phyloP scores from a whole-genome alignment of 2,888 invertebrate species.

The Hydrotaea diabolus region DNA sequence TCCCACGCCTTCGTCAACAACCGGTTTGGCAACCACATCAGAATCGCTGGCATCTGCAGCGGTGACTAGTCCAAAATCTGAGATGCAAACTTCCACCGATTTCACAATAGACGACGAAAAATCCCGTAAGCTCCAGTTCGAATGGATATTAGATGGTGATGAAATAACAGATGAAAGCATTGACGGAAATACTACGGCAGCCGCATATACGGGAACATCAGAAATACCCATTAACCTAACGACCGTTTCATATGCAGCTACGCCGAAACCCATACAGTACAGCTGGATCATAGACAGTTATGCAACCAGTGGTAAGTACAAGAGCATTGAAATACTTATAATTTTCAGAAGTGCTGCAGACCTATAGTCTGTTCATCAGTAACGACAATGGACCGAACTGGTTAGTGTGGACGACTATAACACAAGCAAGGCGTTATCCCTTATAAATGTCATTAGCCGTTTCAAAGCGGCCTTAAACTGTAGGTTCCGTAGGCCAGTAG shows the following conservation, averaged over 20 bases:
- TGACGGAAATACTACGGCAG: constrained; percentile 20
- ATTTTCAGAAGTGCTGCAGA: too few species aligned
- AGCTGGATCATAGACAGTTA: constrained; percentile 74
- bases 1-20: constrained; percentile 3
- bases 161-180: constrained; percentile 44
- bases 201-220: constrained; percentile 24
- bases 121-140: constrained; percentile 66
- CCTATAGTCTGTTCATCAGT: too few species aligned
- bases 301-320: constrained; percentile 65
- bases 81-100: constrained; percentile 14
- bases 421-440: too few species aligned
- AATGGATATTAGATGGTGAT: constrained; percentile 67
- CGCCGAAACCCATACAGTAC: constrained; percentile 70
- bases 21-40: neutral
- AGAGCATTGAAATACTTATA: too few species aligned
- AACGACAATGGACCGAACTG: too few species aligned
- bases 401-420: too few species aligned
- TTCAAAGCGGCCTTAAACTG: too few species aligned
- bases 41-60: neutral
- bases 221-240: constrained; percentile 51
- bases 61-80: neutral
- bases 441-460: too few species aligned
- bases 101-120: constrained; percentile 45
- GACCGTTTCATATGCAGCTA: constrained; percentile 62
- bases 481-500: too few species aligned